Conservation (phyloP, 2,888 invertebrate species). For the Rhogogaster chlorosoma region DNA sequence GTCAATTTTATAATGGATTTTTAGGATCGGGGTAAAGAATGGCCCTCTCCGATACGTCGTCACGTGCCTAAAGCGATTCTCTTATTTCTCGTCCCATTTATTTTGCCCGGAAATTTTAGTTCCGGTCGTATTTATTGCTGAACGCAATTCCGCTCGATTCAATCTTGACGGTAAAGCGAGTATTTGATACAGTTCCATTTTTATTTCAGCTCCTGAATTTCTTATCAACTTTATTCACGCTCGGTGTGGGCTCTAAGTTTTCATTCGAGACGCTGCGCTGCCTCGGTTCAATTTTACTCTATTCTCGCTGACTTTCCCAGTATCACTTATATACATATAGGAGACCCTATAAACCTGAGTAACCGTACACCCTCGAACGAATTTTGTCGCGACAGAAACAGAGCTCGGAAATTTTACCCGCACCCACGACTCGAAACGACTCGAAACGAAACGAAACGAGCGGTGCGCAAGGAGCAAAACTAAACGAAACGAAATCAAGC, state of each 20-base stretch:
- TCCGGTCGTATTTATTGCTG: not conserved
- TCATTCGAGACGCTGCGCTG: not conserved
- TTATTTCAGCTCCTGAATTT: not conserved
- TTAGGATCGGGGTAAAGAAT: not conserved
- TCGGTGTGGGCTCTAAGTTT: not conserved
- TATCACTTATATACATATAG: not conserved
- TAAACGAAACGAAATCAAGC: constrained; percentile 18
- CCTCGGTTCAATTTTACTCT: not conserved
- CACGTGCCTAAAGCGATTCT: constrained; percentile 5
- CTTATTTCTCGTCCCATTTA: not conserved
- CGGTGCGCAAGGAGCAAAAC: not conserved
- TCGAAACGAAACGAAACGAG: not conserved
- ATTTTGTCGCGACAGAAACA: constrained; percentile 20
- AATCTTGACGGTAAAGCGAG: not conserved
- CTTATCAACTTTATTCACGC: constrained; percentile 6
- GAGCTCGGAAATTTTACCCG: not conserved
- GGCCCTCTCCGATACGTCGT: not conserved
- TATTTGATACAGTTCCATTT: not conserved
- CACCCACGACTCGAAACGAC: not conserved
- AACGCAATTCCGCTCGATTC: not conserved
- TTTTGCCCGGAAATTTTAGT: not conserved
- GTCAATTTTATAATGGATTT: not conserved
- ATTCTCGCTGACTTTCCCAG: not conserved
- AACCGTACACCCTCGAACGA: constrained; percentile 37
- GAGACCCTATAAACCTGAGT: not conserved